Evolutionary conservation across 30 jellyfish, hydroid and myxozoan genomes (phyloP).

Genomic region (Cassiopea xamachana): DNA sequence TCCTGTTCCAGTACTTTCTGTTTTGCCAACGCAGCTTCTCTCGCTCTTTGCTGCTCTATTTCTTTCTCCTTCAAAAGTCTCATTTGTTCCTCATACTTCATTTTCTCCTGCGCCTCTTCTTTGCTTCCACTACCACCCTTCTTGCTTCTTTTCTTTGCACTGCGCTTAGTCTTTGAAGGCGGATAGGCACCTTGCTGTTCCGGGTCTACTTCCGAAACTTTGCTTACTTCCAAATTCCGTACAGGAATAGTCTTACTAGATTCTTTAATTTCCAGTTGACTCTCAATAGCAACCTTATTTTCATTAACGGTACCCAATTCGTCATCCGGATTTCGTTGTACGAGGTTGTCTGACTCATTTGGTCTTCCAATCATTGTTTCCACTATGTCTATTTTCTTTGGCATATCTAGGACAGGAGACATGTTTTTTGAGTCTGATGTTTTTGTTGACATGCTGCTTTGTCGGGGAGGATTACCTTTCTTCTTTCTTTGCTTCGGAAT

Average conservation of each 20-base stretch:
- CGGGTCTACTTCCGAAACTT: slow-evolving; percentile 46
- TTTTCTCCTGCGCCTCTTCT: slow-evolving; percentile 36
- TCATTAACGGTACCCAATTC: slow-evolving; percentile 20
- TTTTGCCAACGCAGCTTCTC: slow-evolving; percentile 71
- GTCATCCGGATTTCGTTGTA: slow-evolving; percentile 26
- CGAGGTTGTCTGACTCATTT: slow-evolving; percentile 13
- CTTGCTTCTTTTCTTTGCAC: slow-evolving; percentile 30
- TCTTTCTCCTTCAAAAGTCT: slow-evolving; percentile 56
- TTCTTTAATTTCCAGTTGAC: slow-evolving; percentile 23
- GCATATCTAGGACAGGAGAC: slow-evolving; percentile 54
- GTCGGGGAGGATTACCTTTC: neutral
- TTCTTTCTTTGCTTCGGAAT: slow-evolving; percentile 32
- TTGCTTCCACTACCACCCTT: neutral
- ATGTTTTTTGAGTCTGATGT: slow-evolving; percentile 28
- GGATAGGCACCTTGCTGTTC: slow-evolving; percentile 64
- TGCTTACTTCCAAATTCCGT: slow-evolving; percentile 47
- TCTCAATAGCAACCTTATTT: slow-evolving; percentile 20
- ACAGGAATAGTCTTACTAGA: slow-evolving; percentile 6
- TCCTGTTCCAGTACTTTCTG: slow-evolving; percentile 65
- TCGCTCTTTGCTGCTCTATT: slow-evolving; percentile 67
- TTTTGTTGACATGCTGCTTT: slow-evolving; percentile 14
- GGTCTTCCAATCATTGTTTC: slow-evolving; percentile 53
- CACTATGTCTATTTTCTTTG: slow-evolving; percentile 51
- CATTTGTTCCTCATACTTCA: slow-evolving; percentile 62
- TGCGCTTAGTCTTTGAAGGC: slow-evolving; percentile 61